phyloP scores from a whole-genome alignment of 2,888 invertebrate species.

The Tethea ocularis region DNA sequence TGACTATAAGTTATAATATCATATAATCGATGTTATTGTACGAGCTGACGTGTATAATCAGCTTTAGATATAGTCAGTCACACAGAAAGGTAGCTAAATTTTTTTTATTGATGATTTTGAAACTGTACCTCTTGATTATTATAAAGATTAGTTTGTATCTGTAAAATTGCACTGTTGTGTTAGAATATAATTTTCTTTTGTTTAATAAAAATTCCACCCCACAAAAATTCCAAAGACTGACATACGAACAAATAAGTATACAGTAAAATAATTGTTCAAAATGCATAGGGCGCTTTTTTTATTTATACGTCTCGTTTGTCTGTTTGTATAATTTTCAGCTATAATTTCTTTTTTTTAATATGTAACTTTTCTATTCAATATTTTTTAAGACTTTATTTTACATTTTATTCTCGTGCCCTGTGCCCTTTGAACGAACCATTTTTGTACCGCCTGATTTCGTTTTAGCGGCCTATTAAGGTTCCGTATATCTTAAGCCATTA shows the following conservation, averaged over 20 bases:
- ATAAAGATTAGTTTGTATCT: background rate
- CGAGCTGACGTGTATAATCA: background rate
- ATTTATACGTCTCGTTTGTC: too few relatives aligned
- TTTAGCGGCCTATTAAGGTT: background rate
- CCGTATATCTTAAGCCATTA: background rate
- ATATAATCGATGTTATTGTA: background rate
- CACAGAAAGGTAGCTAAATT: background rate
- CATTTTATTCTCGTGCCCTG: background rate
- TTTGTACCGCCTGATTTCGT: background rate
- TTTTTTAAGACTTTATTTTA: background rate
- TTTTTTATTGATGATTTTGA: background rate
- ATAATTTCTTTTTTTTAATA: background rate
- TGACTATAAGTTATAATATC: background rate
- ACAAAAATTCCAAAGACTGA: slow-evolving; percentile 59
- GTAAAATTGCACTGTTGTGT: background rate
- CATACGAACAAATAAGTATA: slow-evolving; percentile 10
- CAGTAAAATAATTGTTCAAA: background rate
- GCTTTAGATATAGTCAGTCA: background rate
- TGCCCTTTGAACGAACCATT: background rate
- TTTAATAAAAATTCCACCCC: slow-evolving; percentile 37
- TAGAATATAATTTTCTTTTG: slow-evolving; percentile 1
- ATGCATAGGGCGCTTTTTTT: slow-evolving; percentile 1
- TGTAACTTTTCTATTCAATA: background rate
- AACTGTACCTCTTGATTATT: background rate
- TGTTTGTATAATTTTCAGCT: background rate